Percentiles rank a stretch among this genome's conserved stretches.
Evolutionary conservation across 2,113 vertebrate genomes (phyloP).

Genomic region (Ursus arctos): DNA sequence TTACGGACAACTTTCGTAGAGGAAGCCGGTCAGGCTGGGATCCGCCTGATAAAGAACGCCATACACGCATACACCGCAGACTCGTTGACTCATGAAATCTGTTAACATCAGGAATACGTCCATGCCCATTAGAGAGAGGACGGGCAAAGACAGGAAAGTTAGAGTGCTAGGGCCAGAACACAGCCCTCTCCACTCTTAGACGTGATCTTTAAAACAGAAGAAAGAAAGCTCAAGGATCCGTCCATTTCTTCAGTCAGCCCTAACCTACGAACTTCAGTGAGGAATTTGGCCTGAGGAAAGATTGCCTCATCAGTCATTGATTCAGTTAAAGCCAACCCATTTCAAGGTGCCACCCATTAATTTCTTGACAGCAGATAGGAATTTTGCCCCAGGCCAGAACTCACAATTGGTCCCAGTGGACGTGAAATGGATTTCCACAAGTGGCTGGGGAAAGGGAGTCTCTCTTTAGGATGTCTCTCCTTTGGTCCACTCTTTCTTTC

Average conservation of each 20-base stretch:
- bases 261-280: not conserved
- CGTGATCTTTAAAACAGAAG: not conserved
- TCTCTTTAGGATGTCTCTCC: constrained; percentile 56
- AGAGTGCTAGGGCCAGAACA: not conserved
- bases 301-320: constrained; percentile 71
- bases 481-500: constrained; percentile 39
- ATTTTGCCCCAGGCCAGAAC: constrained; percentile 76
- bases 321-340: constrained; percentile 57
- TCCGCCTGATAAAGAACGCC: not conserved
- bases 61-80: not conserved
- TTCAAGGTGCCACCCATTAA: constrained; percentile 74
- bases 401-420: constrained; percentile 78
- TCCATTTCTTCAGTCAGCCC: constrained; percentile 12
- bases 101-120: not conserved
- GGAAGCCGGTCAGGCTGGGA: constrained; percentile 29
- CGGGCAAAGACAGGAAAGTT: not conserved
- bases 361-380: constrained; percentile 75
- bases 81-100: not conserved
- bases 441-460: constrained; percentile 69
- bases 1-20: constrained; percentile 47
- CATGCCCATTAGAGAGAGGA: not conserved
- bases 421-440: constrained; percentile 78
- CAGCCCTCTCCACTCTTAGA: not conserved
- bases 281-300: constrained; percentile 76
- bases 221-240: not conserved